Base-by-base conservation (phyloP, 2,797 vertebrate species). In the Periophthalmus magnuspinnatus region DNA sequence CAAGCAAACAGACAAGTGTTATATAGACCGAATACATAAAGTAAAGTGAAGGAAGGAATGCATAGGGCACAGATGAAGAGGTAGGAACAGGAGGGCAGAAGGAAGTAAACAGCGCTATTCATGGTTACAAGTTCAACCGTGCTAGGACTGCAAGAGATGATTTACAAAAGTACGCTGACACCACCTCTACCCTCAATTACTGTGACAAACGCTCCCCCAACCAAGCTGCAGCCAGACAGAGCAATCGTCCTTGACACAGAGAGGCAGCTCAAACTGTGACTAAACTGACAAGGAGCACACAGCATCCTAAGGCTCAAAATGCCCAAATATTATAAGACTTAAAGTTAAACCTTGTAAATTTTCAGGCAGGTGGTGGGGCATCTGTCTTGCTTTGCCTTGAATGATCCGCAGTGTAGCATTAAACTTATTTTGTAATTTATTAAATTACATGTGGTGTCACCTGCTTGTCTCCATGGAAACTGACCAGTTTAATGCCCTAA, bases 131-230 rank as follows among this genome's bases (percentile, higher is more conserved):
- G 83, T 81, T 86, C 78, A 86, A 74, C 69, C 68, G 73, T 69
- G 82, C 64, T 71, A 63, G 19, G 75, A 72, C 48, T 47, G 63
- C 13, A 2, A 77, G 79, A 67, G 67, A 83, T 85, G 81, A 86
- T 86, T 86, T 85, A 84, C 79, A 79, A 75, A 89, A 84, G 71
- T 76, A 63, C 34, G 57, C 55, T 17, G 74, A 69, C 1, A 70
- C 61, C 82, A 86, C 85, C 83, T 88, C 72, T 84, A 71, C 86
- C 81, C 85, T 88, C 82, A 88, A 88, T 88, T 85, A 89, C 83
- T 68, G 75, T 81, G 86, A 88, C 82, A 81, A 89, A 89, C 63
- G 64, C 77, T 71, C 66, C 61, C 65, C 71, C 13, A 68, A 72
- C 82, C 72, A 72, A 70, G 80, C 78, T 66, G 67, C 67, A 28